phyloP scores from a whole-genome alignment of 1,140 invertebrate species.

The Plodia interpunctella region DNA sequence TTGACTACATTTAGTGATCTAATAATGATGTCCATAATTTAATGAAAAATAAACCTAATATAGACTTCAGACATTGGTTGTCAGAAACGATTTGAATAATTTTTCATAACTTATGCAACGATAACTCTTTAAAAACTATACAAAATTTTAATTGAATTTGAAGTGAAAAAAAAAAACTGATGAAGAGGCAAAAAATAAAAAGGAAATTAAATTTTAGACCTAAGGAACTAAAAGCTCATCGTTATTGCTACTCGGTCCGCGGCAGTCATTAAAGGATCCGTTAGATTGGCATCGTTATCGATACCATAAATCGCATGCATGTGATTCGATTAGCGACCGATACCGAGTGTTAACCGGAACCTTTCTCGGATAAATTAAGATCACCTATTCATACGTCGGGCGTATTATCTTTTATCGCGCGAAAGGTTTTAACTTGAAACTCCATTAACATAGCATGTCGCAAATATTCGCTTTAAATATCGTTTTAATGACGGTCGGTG shows the following conservation, averaged over 20 bases:
- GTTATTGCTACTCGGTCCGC: background rate
- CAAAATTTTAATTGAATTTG: too few relatives aligned
- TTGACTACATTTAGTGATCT: too few relatives aligned
- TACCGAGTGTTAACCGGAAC: conserved; percentile 61
- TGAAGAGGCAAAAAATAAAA: too few relatives aligned
- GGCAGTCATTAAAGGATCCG: conserved; percentile 34
- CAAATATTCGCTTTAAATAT: conserved; percentile 45
- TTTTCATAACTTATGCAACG: too few relatives aligned
- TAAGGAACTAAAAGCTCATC: background rate
- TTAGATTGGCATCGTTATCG: conserved; percentile 31
- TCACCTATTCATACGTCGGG: conserved; percentile 67
- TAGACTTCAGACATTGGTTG: too few relatives aligned
- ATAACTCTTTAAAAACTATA: too few relatives aligned
- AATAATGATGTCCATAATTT: too few relatives aligned
- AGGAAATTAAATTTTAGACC: background rate
- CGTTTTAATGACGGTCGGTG: conserved; percentile 37
- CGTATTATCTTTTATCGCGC: conserved; percentile 52
- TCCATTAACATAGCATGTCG: conserved; percentile 59
- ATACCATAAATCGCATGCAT: conserved; percentile 56
- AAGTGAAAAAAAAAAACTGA: too few relatives aligned
- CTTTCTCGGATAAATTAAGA: conserved; percentile 70
- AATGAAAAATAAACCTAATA: too few relatives aligned
- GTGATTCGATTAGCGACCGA: conserved; percentile 60
- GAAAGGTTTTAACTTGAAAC: conserved; percentile 57
- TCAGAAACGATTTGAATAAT: too few relatives aligned